Percentiles rank a stretch among this genome's conserved stretches.
phyloP scores from a whole-genome alignment of 2,888 invertebrate genomes.

The Holacanthella duospinosa region DNA sequence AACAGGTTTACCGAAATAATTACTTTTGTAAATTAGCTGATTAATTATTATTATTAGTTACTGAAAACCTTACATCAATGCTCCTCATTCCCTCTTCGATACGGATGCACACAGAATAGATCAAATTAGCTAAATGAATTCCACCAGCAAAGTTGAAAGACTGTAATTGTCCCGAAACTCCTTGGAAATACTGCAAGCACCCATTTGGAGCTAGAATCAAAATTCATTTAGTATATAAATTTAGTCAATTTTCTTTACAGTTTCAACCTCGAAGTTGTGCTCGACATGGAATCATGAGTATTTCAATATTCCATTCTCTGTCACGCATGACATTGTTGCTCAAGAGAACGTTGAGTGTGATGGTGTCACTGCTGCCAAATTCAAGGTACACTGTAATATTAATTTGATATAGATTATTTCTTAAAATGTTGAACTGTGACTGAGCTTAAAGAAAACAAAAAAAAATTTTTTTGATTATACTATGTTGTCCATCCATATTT shows the following conservation, averaged over 20 bases:
- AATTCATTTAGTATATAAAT: background rate
- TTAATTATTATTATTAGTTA: background rate
- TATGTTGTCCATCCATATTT: constrained; percentile 67
- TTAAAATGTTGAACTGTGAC: background rate
- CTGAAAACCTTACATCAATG: constrained; percentile 40
- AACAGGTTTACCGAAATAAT: too few relatives aligned
- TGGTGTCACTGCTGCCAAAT: constrained; percentile 61
- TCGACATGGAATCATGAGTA: constrained; percentile 68
- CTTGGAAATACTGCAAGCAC: constrained; percentile 65
- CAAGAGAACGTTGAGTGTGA: constrained; percentile 67
- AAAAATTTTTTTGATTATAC: too few relatives aligned
- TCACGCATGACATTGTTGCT: constrained; percentile 68
- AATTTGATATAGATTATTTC: background rate
- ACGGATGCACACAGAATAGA: constrained; percentile 74
- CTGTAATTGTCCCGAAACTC: constrained; percentile 66
- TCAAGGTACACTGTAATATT: constrained; percentile 68
- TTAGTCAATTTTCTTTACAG: background rate
- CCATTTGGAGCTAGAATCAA: constrained; percentile 55
- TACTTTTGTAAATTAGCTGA: too few relatives aligned
- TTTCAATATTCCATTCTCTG: constrained; percentile 67
- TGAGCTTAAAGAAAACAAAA: background rate
- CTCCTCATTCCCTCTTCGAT: constrained; percentile 65
- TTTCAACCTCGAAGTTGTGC: constrained; percentile 56
- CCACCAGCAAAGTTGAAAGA: constrained; percentile 70
- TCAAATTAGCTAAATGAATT: constrained; percentile 71